phyloP scores from a whole-genome alignment of 2,113 vertebrate species.

The Pandion haliaetus region DNA sequence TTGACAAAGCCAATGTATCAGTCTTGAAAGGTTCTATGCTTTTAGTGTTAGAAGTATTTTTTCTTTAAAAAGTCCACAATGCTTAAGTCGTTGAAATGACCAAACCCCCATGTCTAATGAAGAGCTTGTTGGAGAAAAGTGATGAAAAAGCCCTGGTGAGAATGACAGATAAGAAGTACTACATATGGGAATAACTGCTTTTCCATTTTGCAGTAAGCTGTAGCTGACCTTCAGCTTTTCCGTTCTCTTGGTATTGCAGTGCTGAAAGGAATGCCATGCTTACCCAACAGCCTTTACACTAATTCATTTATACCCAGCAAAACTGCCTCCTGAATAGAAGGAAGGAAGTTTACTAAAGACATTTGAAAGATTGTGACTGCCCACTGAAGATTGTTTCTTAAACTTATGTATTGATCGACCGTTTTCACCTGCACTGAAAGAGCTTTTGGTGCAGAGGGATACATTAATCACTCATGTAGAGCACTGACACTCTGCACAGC shows the following conservation, averaged over 20 bases:
- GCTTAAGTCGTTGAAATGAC: background rate
- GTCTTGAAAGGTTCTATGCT: background rate
- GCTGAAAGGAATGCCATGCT: background rate
- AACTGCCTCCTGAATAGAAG: background rate
- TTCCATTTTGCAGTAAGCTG: background rate
- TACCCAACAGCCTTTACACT: background rate
- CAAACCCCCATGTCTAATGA: background rate
- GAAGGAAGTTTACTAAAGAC: background rate
- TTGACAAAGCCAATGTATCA: background rate
- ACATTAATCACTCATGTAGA: background rate
- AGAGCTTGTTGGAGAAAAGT: background rate
- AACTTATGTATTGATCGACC: background rate
- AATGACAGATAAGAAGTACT: background rate
- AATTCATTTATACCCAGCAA: background rate
- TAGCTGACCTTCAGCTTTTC: background rate
- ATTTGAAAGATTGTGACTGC: background rate
- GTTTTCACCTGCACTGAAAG: background rate
- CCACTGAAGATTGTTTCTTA: background rate
- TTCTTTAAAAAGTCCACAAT: background rate
- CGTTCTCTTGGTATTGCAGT: background rate
- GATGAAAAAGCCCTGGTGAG: background rate
- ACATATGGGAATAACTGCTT: background rate
- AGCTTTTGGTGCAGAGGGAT: background rate
- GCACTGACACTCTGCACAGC: background rate
- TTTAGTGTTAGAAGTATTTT: background rate